Conservation (phyloP, 2,888 invertebrate genomes). For the Drosophila macrospina region DNA sequence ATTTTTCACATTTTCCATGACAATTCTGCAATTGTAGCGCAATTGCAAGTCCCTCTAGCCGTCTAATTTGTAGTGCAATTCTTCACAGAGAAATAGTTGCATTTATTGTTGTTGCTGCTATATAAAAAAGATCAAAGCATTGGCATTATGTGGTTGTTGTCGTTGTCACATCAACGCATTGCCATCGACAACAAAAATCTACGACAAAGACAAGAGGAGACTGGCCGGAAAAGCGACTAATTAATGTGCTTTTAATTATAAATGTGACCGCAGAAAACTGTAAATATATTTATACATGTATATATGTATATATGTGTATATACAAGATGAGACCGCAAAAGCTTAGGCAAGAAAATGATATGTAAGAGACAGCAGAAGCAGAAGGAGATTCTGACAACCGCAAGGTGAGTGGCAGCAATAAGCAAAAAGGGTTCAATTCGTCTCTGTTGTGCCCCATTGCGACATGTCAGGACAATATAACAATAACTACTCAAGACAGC, state of each 20-base stretch:
- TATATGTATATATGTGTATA: conserved; percentile 5
- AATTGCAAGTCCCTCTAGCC: conserved; percentile 6
- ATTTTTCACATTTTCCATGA: too few species aligned
- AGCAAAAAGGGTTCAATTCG: conserved; percentile 47
- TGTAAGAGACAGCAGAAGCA: conserved; percentile 10
- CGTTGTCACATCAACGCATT: conserved; percentile 84
- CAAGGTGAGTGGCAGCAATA: conserved; percentile 68
- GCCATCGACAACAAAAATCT: conserved; percentile 58
- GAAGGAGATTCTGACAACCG: conserved; percentile 50
- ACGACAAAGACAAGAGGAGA: conserved; percentile 31
- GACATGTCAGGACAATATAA: conserved; percentile 72
- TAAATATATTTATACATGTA: conserved; percentile 15
- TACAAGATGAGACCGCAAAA: conserved; percentile 64
- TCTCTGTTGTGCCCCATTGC: conserved; percentile 46
- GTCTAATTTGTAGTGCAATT: conserved; percentile 6
- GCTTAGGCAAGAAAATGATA: conserved; percentile 64
- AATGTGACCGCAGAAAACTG: conserved; percentile 38
- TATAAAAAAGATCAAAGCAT: conserved; percentile 74
- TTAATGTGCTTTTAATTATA: conserved; percentile 80
- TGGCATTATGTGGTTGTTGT: conserved; percentile 60
- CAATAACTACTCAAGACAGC: conserved; percentile 79
- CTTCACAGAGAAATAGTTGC: conserved; percentile 28
- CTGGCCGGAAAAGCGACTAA: conserved; percentile 57
- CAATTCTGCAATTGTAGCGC: conserved; percentile 33
- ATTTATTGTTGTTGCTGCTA: conserved; percentile 42